Base-by-base conservation (phyloP, 2,113 vertebrate species). In the Thamnophis sirtalis region DNA sequence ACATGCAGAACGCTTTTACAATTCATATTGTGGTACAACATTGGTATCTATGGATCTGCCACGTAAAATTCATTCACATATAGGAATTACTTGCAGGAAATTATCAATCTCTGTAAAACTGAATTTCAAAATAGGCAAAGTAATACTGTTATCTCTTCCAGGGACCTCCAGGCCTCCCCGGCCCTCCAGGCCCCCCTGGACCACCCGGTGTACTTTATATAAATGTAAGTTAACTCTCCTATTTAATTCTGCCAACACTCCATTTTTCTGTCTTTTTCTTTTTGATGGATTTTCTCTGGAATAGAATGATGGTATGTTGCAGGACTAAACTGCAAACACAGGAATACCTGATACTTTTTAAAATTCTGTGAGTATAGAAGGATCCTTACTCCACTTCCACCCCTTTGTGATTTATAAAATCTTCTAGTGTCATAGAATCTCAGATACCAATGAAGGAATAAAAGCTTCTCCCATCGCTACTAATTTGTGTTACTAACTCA, bases 131-230 rank as follows among this genome's bases (percentile, higher is more conserved):
- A n/a, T 56, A 24, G 51, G 10, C 19, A 49, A 26, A 4, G 48
- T 49, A 84, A 58, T 4, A 21, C 13, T 43, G 4, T 8, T 55
- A 17, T 48, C 54, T 55, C 10, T 80, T 17, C 3, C 93, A 97
- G 97, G 96, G 94, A 94, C 93, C 86, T 89, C 96, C 19, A 88
- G 96, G 96, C 86, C 87, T 89, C 0, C 95, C 97, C 0, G 97
- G 96, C 0, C 95, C 96, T 1, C 97, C 96, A 0, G 97, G 97
- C 0, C 96, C 96, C 5, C 97, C 97, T 0, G 97, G 97, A 89
- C 94, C 96, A 13, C 97, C 97, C 4, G 97, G 97, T n/a, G 90
- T 97, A n/a, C 92, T 97, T 88, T 97, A 97, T 91, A 1, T 97
- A 91, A 97, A 96, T 0, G 97, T 97, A 96, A 97, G 96, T 88